Evolutionary conservation across 2,797 vertebrate genomes (phyloP), one percentile per base, ranked within the genome.

Genomic region (Mus minutoides): DNA sequence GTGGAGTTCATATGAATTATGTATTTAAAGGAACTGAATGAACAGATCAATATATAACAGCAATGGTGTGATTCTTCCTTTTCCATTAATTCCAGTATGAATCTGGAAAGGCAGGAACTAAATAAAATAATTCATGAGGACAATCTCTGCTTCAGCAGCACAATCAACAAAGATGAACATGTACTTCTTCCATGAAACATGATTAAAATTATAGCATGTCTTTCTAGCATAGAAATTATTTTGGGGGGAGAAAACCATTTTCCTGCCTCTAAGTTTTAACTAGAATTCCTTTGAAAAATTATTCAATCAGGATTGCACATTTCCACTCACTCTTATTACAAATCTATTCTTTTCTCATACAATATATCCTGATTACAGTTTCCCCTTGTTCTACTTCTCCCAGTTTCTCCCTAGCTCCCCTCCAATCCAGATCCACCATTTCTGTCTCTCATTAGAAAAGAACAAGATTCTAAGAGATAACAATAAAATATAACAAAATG

Each of bases 191-290:
- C 6, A 56, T 84, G 31, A 79, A 54, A n/a, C 73, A 80, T 95
- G 91, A 89, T 84, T 96, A 89, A 83, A 71, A 26, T 73, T 92
- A 78, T 19, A 93, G 31, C 54, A 78, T 90, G 67, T 94, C 29
- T 92, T 37, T 73, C 22, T 67, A 16, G 40, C 43, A 21, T 97
- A 58, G 58, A 80, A 80, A 73, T 67, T 21, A 54, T 60, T 86
- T 90, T 54, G 91, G 95, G 54, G 56, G 43, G 78, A 95, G 12
- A 37, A 92, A 90, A 89, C 64, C 13, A 91, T 82, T 91, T 94
- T 87, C n/a, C 26, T 93, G 73, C 43, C 77, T 96, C 78, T 80
- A 60, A 88, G 58, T n/a, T 97, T 96, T 87, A 94, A 80, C 94
- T 10, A 94, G 60, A 91, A 88, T 43, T 73, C 69, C 31, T 92